Base-by-base conservation (phyloP, 1,140 invertebrate genomes). In the Drepana arcuata region DNA sequence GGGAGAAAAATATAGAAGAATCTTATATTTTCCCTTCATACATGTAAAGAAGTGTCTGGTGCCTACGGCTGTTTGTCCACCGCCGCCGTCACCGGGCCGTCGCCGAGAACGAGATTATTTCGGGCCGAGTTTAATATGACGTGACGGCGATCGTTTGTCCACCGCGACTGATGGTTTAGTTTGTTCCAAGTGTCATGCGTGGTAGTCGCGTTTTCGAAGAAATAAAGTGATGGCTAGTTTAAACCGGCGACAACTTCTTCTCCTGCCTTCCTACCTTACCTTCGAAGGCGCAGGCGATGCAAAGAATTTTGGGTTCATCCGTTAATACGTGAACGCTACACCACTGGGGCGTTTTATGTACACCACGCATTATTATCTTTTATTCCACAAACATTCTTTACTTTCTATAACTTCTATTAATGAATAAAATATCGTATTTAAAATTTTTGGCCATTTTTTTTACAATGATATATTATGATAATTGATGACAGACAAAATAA, bases 271-370 rank as follows among this genome's bases (percentile, higher is more conserved):
- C n/a, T n/a, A n/a, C n/a, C n/a, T n/a, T 35, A 35, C 12, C 2
- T 35, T 35, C 33, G 23, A 35, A 35, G 12, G 11, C 33, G 23
- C 14, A 35, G 21, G 33, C 33, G 33, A 35, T 35, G 33, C 23
- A 35, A 35, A 35, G 10, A 35, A 35, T 35, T 35, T 35, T 35
- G 33, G 33, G 14, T 25, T 35, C 33, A 25, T 26, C 23, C 33
- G 23, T 2, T 35, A 14, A 9, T 35, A 23, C 21, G 21, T 30
- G 10, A n/a, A n/a, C n/a, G n/a, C n/a, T n/a, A n/a, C n/a, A n/a
- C n/a, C n/a, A n/a, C n/a, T n/a, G n/a, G n/a, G n/a, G n/a, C n/a
- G n/a, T n/a, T n/a, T n/a, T n/a, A n/a, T n/a, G n/a, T n/a, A n/a
- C n/a, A n/a, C n/a, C n/a, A n/a, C n/a, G n/a, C n/a, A n/a, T n/a